Evolutionary conservation across 2,888 invertebrate species (phyloP), one percentile per base, ranked within the genome.

Genomic region (Athetis lepigone): DNA sequence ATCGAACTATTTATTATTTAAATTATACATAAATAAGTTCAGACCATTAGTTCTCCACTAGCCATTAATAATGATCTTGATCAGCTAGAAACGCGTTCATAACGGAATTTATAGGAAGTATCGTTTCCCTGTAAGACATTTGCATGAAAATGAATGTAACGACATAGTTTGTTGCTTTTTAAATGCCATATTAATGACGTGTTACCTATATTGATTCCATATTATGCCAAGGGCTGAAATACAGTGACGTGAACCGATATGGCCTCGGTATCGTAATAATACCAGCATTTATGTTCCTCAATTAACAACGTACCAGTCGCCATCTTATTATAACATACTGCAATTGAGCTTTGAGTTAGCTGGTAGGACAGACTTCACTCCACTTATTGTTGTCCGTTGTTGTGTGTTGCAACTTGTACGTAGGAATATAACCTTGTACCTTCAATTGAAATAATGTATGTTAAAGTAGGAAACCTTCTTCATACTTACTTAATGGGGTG

Each of bases 181-280:
- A 59, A 63, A 70, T 75, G 57, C 63, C 64, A 59, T 46, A 58
- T 29, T 3, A 49, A 58, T 62, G 29, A 47, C 46, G 39, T 52
- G 18, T 16, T 8, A 25, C 29, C 13, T 70, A 29, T 70, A 61
- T 62, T 51, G 58, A 43, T 58, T 46, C 42, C 33, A 27, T 45
- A 58, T 52, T 61, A 80, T 68, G 80, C 74, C 77, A 80, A 76
- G 69, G 80, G 60, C 69, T 73, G 54, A 64, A 66, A 60, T 62
- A 75, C 58, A 9, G 56, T 57, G 67, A 61, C 49, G 62, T 43
- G 52, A 52, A 52, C 16, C 43, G 13, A 16, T 62, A 42, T 58
- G 57, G 33, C 69, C 83, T 82, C 62, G 79, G 72, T 62, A 79
- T 70, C 65, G 59, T 83, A 77, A 83, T 85, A 66, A 67, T 78